Percentiles rank a stretch among this genome's conserved stretches.
Evolutionary conservation across 2,113 vertebrate genomes (phyloP).

Genomic region (Fregetta grallaria): DNA sequence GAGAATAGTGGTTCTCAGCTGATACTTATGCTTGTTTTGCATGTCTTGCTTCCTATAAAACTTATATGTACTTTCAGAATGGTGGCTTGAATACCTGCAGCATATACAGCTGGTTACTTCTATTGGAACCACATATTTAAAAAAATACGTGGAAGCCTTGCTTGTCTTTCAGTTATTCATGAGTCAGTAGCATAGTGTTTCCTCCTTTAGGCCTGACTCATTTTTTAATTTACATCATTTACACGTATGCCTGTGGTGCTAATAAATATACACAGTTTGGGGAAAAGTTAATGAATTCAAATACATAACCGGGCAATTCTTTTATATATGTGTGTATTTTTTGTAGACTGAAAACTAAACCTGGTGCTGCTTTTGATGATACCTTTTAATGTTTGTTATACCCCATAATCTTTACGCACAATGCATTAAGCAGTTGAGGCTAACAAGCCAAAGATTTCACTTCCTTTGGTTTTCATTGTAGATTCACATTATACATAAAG

Average conservation of each 20-base stretch:
- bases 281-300: background rate
- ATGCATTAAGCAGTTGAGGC: background rate
- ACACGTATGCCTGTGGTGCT: background rate
- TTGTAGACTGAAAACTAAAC: background rate
- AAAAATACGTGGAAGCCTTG: background rate
- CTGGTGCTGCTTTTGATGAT: background rate
- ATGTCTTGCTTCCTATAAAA: background rate
- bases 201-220: background rate
- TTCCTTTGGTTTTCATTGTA: background rate
- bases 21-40: background rate
- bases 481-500: background rate
- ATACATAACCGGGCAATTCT: background rate
- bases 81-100: background rate
- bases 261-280: background rate
- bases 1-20: background rate
- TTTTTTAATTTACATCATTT: conserved; percentile 17
- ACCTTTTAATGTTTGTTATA: background rate
- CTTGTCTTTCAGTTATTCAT: background rate
- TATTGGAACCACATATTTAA: background rate
- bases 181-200: background rate
- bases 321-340: background rate
- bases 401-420: background rate
- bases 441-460: background rate
- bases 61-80: background rate
- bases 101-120: background rate